Base-by-base conservation (phyloP, 2,113 vertebrate species). In the Arvicanthis niloticus region DNA sequence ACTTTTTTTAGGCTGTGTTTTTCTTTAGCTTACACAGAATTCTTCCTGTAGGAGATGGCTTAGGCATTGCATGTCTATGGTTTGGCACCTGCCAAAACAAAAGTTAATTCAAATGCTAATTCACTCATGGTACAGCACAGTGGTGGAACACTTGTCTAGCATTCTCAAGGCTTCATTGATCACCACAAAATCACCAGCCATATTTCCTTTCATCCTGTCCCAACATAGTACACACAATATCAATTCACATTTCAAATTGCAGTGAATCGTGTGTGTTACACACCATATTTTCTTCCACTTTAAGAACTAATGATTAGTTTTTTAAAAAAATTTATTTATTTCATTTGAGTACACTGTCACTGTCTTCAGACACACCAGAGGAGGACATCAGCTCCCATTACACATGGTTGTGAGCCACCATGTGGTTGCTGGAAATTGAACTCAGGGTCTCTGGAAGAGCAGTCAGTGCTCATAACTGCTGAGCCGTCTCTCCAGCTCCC, bases 71-170 rank as follows among this genome's bases (percentile, higher is more conserved):
- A 70, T 89, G 51, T 72, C 91, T 90, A 70, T 70, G 89, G 34
- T 90, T 95, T 90, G 68, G 75, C 68, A 80, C 70, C 88, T 37
- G 1, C 72, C 78, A 77, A 76, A 93, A 93, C 56, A 85, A 68
- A 92, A 92, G 11, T 84, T 95, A 93, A 91, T 42, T 96, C 8
- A 93, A 82, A 60, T 91, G 58, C 5, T 53, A 91, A 68, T 40
- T 91, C 22, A 53, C 6, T 19, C 48, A 60, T 40, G 80, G 11
- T 60, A 26, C 40, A 26, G 11, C 26, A 62, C n/a, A 85, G 81
- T 42, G 29, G 15, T 51, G 9, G 45, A 42, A 26, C 16, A 40
- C 45, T 86, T 40, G 5, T 21, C 45, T 53, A 87, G 42, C 72
- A 87, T 53, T 17, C 45, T 40, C 16, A 51, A 65, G 24, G 5